Conservation (phyloP, 2,888 invertebrate genomes). For the Ametastegia equiseti region DNA sequence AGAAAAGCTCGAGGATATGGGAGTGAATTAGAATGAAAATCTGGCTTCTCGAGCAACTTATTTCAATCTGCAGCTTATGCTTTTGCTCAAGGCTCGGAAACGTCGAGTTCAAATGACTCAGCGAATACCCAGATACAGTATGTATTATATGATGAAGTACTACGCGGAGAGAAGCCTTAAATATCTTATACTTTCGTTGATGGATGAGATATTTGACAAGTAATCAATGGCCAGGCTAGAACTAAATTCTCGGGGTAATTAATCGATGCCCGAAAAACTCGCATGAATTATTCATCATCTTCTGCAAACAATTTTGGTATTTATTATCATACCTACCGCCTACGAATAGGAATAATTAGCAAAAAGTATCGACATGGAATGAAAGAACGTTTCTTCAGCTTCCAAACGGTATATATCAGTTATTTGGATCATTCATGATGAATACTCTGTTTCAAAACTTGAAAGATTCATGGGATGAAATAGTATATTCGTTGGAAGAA, state of each 20-base stretch:
- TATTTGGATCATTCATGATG: too few species aligned
- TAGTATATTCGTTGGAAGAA: too few species aligned
- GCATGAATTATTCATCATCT: background rate
- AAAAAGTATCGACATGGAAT: background rate
- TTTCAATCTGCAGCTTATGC: background rate
- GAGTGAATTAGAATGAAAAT: background rate
- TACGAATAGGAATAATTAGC: background rate
- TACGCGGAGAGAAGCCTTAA: background rate
- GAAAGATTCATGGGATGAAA: too few species aligned
- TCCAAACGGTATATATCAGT: too few species aligned
- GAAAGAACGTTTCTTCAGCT: background rate
- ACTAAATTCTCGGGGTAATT: conserved; percentile 41
- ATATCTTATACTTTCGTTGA: conserved; percentile 1
- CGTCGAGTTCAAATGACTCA: background rate
- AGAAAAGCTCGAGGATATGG: too few species aligned
- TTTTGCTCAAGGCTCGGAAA: background rate
- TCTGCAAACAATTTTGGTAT: background rate
- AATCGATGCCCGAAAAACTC: background rate
- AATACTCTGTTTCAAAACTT: too few species aligned
- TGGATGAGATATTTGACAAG: conserved; percentile 25
- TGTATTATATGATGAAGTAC: background rate
- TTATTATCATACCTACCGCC: background rate
- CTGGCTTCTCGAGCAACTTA: background rate
- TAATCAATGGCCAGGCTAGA: conserved; percentile 12
- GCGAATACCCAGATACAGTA: background rate